Base-by-base conservation (phyloP, 2,113 vertebrate species). In the Paracanthobrama guichenoti region DNA sequence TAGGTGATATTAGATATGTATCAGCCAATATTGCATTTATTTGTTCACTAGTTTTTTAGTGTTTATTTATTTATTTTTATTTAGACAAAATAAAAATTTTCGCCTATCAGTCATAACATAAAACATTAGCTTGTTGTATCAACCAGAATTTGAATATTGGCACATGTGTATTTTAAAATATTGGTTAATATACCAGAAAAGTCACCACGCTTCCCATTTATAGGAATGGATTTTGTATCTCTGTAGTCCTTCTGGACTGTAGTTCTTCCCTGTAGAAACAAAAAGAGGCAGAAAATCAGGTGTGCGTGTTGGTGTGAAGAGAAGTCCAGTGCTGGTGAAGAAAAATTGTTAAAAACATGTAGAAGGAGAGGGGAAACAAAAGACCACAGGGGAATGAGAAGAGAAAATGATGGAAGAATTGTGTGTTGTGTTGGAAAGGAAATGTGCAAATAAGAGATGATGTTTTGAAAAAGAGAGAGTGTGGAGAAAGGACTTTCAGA, bases 401-500 rank as follows among this genome's bases (percentile, higher is more conserved):
- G 69, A 53, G 59, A 59, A 48, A 71, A n/a, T 31, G 53, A 60
- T 59, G 57, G 31, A 83, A 64, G 48, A 74, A 73, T 64, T 39
- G 69, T 69, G 53, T 72, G 62, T 67, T 67, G 81, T 26, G 28
- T 60, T 42, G 75, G 50, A 53, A 75, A 31, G 80, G 50, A 80
- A 66, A 82, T 35, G 16, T 42, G 39, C 64, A 84, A 59, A 78
- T 75, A 75, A 50, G 60, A 79, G 59, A 75, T 16, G 26, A 44
- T 62, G 50, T 79, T 73, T 62, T 50, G 26, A 53, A 59, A 71
- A 79, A 31, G n/a, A 79, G 84, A 44, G 26, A 64, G 80, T 75
- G 53, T 75, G 67, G 66, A 82, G 60, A 46, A 83, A 81, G 59
- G 72, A 35, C 59, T 79, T 57, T 62, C 31, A 66, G 62, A 73